Evolutionary conservation across 2,888 invertebrate species (phyloP), one percentile per base, ranked within the genome.

Genomic region (Tanytarsus gracilentus): DNA sequence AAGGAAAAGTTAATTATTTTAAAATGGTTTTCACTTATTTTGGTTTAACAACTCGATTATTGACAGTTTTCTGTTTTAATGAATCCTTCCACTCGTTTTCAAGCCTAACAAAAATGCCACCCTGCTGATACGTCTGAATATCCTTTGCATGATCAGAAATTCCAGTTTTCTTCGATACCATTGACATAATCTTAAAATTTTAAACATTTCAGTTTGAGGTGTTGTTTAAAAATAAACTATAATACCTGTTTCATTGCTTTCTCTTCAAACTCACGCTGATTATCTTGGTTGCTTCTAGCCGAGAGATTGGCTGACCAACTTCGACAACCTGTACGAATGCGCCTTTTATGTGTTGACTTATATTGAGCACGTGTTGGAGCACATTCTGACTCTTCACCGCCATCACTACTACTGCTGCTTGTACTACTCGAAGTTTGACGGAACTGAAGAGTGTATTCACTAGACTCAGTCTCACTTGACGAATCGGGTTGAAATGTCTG

Each of bases 221-320:
- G n/a, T n/a, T n/a, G n/a, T n/a, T 23, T 23, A n/a, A 58, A 63
- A 62, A 62, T 18, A 61, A 26, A n/a, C 23, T 3, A 11, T 27
- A 7, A 3, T n/a, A 64, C 71, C 61, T 74, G 71, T 55, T 82
- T 76, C 65, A 85, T 80, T 1, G 85, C 80, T 64, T 81, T 81
- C 74, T 91, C 91, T 71, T 92, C 91, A 68, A 82, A 85, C 62
- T 90, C 84, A 4, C 92, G 76, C 71, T 91, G 92, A 67, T 88
- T 85, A 71, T 92, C 91, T 71, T 92, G 91, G 75, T 92, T 92
- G 68, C 86, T 88, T 65, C 91, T 80, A 4, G 88, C 85, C 0
- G 88, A 85, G 61, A 86, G 74, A 65, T 85, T 84, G 18, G 82
- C 76, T 63, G 83, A 84, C 91, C 91, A 91, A 66, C 82, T 80